Evolutionary conservation across 2,888 invertebrate genomes (phyloP).

Genomic region (Synanthedon vespiformis): DNA sequence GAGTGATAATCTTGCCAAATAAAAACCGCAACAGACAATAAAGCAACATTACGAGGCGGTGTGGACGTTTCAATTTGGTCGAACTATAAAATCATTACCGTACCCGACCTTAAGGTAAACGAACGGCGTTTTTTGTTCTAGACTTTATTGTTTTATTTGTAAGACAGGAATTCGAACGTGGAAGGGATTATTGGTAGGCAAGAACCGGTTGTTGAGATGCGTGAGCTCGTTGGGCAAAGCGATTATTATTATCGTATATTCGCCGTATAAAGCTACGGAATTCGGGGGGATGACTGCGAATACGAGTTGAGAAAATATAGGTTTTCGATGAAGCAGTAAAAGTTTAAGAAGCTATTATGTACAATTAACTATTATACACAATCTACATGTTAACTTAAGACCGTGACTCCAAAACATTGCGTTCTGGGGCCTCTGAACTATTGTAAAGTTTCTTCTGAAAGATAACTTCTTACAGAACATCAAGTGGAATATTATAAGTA

Average conservation of each 20-base stretch:
- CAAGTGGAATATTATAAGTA: no score
- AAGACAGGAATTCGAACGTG: not conserved
- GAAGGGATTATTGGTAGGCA: not conserved
- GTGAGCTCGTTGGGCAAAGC: slow-evolving; percentile 46
- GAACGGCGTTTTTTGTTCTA: not conserved
- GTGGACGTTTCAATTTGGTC: not conserved
- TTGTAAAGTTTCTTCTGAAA: no score
- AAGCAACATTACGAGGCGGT: no score
- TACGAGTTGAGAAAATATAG: slow-evolving; percentile 4
- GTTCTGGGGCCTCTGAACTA: no score
- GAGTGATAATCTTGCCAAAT: no score
- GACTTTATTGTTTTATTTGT: not conserved
- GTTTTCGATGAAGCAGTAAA: not conserved
- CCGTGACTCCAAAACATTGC: no score
- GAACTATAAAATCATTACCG: not conserved
- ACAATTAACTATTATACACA: no score
- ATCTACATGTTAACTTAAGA: no score
- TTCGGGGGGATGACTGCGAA: slow-evolving; percentile 26
- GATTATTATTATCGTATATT: slow-evolving; percentile 39
- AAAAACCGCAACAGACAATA: no score
- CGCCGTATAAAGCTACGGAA: slow-evolving; percentile 30
- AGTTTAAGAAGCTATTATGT: not conserved
- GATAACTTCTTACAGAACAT: no score
- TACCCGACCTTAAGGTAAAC: not conserved
- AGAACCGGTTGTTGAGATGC: slow-evolving; percentile 42